Evolutionary conservation across 2,113 vertebrate species (phyloP).

Genomic region (Tachysurus fulvidraco): DNA sequence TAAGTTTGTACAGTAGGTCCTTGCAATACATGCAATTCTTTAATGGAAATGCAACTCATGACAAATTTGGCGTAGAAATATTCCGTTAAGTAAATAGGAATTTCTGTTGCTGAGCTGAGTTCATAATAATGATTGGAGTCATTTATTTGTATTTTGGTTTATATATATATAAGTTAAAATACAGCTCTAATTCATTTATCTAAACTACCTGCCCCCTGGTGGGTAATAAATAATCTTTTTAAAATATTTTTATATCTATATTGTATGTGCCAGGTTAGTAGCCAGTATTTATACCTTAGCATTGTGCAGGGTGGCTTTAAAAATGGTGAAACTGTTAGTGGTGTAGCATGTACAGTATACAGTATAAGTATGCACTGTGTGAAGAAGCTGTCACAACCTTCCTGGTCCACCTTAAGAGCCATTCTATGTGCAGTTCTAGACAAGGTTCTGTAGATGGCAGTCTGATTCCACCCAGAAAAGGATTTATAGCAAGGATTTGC

Average conservation of each 20-base stretch:
- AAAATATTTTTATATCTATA: not conserved
- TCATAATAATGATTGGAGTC: not conserved
- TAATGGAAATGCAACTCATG: not conserved
- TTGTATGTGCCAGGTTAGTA: not conserved
- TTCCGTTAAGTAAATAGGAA: not conserved
- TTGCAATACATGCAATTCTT: not conserved
- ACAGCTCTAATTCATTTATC: not conserved
- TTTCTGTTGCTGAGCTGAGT: not conserved
- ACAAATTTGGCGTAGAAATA: not conserved
- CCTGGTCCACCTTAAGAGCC: constrained; percentile 70
- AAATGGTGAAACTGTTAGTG: not conserved
- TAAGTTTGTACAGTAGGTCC: not conserved
- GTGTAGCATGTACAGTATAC: not conserved
- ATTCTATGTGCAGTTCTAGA: constrained; percentile 50
- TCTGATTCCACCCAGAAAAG: constrained; percentile 47
- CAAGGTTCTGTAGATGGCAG: constrained; percentile 64
- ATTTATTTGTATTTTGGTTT: not conserved
- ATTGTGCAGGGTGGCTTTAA: not conserved
- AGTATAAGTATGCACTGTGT: not conserved
- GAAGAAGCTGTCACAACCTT: constrained; percentile 17
- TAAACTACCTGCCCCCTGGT: constrained; percentile 9
- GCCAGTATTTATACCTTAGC: not conserved
- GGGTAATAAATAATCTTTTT: not conserved
- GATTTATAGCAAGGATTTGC: not conserved
- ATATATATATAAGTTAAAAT: not conserved